Evolutionary conservation across 2,113 vertebrate species (phyloP), one percentile per base, ranked within the genome.

Genomic region (Mobula birostris): DNA sequence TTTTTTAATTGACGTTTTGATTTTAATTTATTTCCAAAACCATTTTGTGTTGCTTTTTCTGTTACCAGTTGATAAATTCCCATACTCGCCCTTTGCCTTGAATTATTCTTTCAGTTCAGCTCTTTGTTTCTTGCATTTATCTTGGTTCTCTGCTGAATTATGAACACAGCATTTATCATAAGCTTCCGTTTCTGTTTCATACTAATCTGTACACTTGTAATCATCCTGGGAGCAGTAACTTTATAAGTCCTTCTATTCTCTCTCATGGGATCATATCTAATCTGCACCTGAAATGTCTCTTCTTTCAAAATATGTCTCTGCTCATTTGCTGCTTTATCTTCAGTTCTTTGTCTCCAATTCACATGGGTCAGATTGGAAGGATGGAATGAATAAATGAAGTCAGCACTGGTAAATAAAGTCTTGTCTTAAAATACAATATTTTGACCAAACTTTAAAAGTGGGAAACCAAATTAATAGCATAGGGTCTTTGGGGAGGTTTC

Each of bases 351-450:
- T n/a, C n/a, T 88, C 27, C 85, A 63, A 17, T 17, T 14, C 85
- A 88, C 61, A 15, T 88, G 85, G 61, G 85, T 63, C 85, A 88
- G 85, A 90, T 66, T 90, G 85, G 32, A n/a, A 66, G 29, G 27
- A 29, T 63, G 9, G 2, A 11, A 32, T 58, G 19, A 61, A 88
- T 66, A 32, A 0, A 63, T 19, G 14, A 29, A 32, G 61, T 68
- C 9, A 19, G 12, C 27, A 63, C 63, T 14, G 58, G 27, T 88
- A 61, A 88, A n/a, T 66, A 63, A 90, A 66, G 32, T 5, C 15
- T n/a, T 66, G 12, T n/a, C 32, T 63, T 63, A 63, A 88, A 61
- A 63, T n/a, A 32, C 12, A 32, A 32, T 90, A 7, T 90, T 90
- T 88, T 66, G n/a, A 0, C 15, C 63, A 66, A 63, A 68, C 66